A percentile compares a stretch with the other conserved stretches of the same genome.
Conservation (phyloP, 2,888 invertebrate genomes). For the Baccha elongata region DNA sequence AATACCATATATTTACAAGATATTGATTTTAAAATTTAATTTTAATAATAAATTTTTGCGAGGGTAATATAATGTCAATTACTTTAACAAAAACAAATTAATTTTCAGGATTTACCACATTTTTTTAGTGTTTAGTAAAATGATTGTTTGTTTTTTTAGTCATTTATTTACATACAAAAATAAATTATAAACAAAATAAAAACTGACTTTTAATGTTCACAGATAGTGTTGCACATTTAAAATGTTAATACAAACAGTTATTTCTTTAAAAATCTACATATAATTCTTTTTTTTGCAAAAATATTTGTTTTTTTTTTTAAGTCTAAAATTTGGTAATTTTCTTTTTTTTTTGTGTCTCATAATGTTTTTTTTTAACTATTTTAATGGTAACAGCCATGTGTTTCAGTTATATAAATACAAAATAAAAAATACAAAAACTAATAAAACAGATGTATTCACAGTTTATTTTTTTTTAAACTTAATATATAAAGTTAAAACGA, state of each 20-base stretch:
- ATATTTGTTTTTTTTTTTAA: constrained; percentile 39
- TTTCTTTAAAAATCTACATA: constrained; percentile 1
- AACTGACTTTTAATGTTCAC: constrained; percentile 70
- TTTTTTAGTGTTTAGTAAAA: no score
- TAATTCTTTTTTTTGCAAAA: constrained; percentile 18
- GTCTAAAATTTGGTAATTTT: constrained; percentile 66
- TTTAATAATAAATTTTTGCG: constrained; percentile 47
- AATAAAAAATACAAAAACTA: constrained; percentile 2
- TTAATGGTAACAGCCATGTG: constrained; percentile 61
- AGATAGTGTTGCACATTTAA: constrained; percentile 66
- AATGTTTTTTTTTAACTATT: constrained; percentile 36
- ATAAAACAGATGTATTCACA: constrained; percentile 43
- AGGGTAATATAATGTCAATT: constrained; percentile 28
- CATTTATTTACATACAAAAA: constrained; percentile 59
- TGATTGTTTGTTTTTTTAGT: constrained; percentile 3
- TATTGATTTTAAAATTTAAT: constrained; percentile 9
- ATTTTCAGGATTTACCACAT: constrained; percentile 7
- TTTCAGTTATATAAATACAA: constrained; percentile 24
- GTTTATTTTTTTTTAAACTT: constrained; percentile 20
- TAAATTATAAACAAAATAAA: constrained; percentile 55
- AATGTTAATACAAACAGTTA: constrained; percentile 46
- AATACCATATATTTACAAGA: no score
- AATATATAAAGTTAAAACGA: neutral
- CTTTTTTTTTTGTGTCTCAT: constrained; percentile 3
- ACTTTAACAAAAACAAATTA: neutral